A percentile compares a stretch with the other conserved stretches of the same genome.
Conservation (phyloP, 2,888 invertebrate genomes). For the Cheilosia pagana region DNA sequence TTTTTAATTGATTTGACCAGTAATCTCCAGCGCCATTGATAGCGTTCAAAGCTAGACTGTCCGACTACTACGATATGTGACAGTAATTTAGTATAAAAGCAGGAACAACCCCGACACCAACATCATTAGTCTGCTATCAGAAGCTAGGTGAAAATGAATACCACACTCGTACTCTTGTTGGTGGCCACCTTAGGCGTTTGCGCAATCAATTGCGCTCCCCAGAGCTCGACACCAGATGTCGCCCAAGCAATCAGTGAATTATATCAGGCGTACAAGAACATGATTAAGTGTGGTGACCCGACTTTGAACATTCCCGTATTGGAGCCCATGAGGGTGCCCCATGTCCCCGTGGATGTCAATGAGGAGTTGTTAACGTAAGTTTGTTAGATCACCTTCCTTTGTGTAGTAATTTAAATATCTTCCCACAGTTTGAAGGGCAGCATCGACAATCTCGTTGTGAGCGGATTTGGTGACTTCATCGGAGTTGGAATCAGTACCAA, state of each 20-base stretch:
- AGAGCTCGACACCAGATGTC: conserved; percentile 19
- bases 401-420: not conserved
- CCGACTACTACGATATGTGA: no score
- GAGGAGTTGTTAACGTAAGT: conserved; percentile 36
- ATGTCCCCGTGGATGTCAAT: conserved; percentile 17
- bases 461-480: conserved; percentile 76
- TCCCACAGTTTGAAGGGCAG: conserved; percentile 75
- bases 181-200: conserved; percentile 10
- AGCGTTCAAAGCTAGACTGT: no score
- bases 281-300: conserved; percentile 78
- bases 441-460: conserved; percentile 76
- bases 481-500: conserved; percentile 75
- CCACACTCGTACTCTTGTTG: conserved; percentile 15
- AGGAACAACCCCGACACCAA: not conserved
- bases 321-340: conserved; percentile 72
- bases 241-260: not conserved
- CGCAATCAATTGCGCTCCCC: conserved; percentile 13
- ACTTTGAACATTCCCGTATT: conserved; percentile 76
- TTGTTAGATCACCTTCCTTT: not conserved
- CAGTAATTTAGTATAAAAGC: conserved; percentile 1
- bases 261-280: conserved; percentile 74
- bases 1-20: no score
- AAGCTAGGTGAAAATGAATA: conserved; percentile 3
- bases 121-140: not conserved
- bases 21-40: no score